Evolutionary conservation across 2,797 vertebrate genomes (phyloP), one percentile per base, ranked within the genome.

Genomic region (Lepilemur ruficaudatus): DNA sequence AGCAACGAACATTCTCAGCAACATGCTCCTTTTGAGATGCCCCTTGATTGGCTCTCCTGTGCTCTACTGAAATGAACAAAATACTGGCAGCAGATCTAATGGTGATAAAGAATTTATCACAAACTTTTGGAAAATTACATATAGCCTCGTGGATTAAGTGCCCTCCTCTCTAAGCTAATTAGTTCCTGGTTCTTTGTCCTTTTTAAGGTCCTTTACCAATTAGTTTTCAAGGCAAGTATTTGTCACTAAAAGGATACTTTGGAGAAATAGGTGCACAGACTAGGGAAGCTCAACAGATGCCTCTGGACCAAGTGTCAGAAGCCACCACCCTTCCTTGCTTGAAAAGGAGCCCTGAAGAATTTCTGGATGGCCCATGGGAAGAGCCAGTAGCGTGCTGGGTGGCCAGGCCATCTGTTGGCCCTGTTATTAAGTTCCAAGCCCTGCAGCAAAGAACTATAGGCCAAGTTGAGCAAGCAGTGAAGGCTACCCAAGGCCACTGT

Each of bases 391-490:
- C 78, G 89, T 59, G 46, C 72, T 97, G 91, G 70, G 82, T 97
- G 97, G 94, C 20, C 92, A n/a, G 67, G 63, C n/a, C 91, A 82
- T 80, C 73, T 95, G 65, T 52, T 86, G 50, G 57, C 55, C 91
- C 35, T 79, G 23, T 41, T 88, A 32, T 32, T 86, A 85, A 81
- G 35, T 85, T 94, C 84, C 75, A 95, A 95, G 75, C n/a, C 67
- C 82, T 89, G 65, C 12, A 87, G 89, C 46, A 91, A 79, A 95
- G 92, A 50, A 69, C 32, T 25, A n/a, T 17, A 41, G 80, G 72
- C 95, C 86, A 89, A 97, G 63, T 43, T 94, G 67, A 82, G 43
- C 52, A 92, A 93, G 92, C 96, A 92, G 25, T 13, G 7, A 89
- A 97, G 93, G 89, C 43, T 92, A 70, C 67, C 57, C 80, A 90